Conservation (phyloP, 2,113 vertebrate species). For the Petrocephalus zakoni region DNA sequence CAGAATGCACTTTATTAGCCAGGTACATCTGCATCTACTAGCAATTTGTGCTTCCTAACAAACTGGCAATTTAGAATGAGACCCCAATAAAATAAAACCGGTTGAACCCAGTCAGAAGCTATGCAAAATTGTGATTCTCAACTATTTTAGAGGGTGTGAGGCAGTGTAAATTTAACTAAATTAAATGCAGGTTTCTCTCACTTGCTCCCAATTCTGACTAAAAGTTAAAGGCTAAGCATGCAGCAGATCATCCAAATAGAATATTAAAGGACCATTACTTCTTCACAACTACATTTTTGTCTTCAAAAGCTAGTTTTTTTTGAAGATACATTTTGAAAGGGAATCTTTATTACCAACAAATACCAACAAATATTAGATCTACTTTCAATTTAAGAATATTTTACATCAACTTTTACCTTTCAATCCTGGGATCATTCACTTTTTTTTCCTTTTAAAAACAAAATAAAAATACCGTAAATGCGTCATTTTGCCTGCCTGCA, state of each 20-base stretch:
- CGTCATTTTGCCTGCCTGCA: not conserved
- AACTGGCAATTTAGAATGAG: not conserved
- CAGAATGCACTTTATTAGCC: not conserved
- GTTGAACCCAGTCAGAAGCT: not conserved
- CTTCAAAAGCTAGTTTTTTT: not conserved
- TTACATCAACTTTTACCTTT: not conserved
- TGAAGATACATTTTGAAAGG: not conserved
- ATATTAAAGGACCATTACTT: not conserved
- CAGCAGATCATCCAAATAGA: not conserved
- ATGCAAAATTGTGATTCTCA: not conserved
- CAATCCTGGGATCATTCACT: not conserved
- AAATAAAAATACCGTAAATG: not conserved
- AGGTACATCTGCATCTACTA: not conserved
- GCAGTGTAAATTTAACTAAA: not conserved
- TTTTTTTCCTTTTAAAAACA: not conserved
- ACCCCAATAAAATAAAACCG: not conserved
- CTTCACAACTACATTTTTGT: not conserved
- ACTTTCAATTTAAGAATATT: not conserved
- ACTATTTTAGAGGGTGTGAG: not conserved
- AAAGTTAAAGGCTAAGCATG: not conserved
- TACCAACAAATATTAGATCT: not conserved
- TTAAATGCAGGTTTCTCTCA: not conserved
- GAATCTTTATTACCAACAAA: not conserved
- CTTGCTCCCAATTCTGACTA: not conserved
- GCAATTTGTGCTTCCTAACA: not conserved